A percentile compares a stretch with the other conserved stretches of the same genome.
Evolutionary conservation across 2,888 invertebrate genomes (phyloP).

Genomic region (Ceriagrion tenellum): DNA sequence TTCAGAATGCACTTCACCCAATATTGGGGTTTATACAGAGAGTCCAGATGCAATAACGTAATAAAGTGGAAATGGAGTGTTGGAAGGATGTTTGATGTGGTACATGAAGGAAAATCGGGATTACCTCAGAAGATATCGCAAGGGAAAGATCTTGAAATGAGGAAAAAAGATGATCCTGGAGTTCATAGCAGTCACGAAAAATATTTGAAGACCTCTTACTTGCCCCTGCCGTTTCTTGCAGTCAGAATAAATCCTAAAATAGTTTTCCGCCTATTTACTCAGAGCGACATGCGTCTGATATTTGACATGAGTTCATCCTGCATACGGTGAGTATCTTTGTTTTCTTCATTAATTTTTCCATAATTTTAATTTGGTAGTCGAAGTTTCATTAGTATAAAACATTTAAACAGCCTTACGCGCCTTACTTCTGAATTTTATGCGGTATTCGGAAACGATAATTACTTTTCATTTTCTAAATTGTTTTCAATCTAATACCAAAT

Average conservation of each 20-base stretch:
- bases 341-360: not conserved
- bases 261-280: slow-evolving; percentile 27
- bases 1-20: slow-evolving; percentile 24
- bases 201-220: not conserved
- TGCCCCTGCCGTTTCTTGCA: slow-evolving; percentile 27
- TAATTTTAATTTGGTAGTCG: too few species aligned
- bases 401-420: too few species aligned
- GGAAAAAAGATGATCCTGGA: not conserved
- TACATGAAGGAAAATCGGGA: not conserved
- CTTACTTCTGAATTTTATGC: too few species aligned
- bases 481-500: too few species aligned
- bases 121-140: not conserved
- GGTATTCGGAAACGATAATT: too few species aligned
- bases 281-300: slow-evolving; percentile 37
- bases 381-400: too few species aligned
- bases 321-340: not conserved
- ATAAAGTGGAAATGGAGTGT: slow-evolving; percentile 36
- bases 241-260: not conserved
- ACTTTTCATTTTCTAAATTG: too few species aligned
- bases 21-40: not conserved
- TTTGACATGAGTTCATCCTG: not conserved
- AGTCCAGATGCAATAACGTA: not conserved
- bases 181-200: not conserved
- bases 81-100: not conserved
- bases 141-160: not conserved